Evolutionary conservation across 1,140 invertebrate genomes (phyloP), one percentile per base, ranked within the genome.

Genomic region (Anastrepha obliqua): DNA sequence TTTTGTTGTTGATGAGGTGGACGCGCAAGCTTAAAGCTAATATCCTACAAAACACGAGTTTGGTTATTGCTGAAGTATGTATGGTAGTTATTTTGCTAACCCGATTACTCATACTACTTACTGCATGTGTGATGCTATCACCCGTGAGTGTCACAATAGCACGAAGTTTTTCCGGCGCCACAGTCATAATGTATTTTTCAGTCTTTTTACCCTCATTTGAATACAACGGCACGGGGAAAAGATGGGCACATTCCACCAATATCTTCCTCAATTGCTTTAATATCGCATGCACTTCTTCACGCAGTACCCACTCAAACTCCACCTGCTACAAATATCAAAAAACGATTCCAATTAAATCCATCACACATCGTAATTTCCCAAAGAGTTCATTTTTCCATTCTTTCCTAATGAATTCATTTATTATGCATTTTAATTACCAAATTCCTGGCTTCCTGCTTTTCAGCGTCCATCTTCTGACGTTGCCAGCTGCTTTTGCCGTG

Each of bases 221-320:
- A 94, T 96, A 97, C 85, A 97, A 94, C 44, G 96, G 95, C 86
- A 97, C 95, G 87, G 97, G 97, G 94, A 98, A 98, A 89, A 97
- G 95, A 90, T 96, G 95, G 13, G 96, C 96, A 94, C 97, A 98
- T 94, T 98, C 97, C 97, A 97, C 95, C 90, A 98, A 94, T 90
- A 98, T 96, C 87, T 96, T 95, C 90, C 97, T 96, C 42, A 98
- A 95, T 92, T 98, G 97, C 90, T 96, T 96, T 90, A 98, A 94
- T 89, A 97, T 97, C 86, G 96, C 96, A 93, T 98, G 97, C 87
- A 98, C 97, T 94, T 98, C 97, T 93, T 98, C 96, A 89, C 97
- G 96, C 70, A 98, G 94, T 65, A 98, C 96, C 97, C 97, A 98
- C 94, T 98, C 97, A 93, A 98, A 98, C 94, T 98, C 97, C 94